Base-by-base conservation (phyloP, 2,888 invertebrate genomes). In the Baccha elongata region DNA sequence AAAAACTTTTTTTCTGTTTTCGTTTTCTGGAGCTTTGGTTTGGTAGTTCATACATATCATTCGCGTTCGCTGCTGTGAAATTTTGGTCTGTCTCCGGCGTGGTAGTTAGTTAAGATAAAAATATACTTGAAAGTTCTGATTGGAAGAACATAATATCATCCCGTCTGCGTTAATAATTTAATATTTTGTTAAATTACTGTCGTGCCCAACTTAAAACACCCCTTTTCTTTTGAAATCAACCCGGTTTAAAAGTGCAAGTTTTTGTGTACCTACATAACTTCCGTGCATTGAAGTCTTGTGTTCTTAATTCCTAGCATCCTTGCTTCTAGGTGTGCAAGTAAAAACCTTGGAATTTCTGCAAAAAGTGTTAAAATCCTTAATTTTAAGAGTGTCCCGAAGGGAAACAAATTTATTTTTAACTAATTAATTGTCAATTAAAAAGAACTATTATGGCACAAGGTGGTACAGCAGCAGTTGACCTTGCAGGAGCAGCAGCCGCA, bases 331-430 rank as follows among this genome's bases (percentile, higher is more conserved):
- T 46, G 42, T 44, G 46, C 42, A 19, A 29, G 65, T 67, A 68
- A 26, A 81, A 81, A 76, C 76, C 81, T 81, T 81, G 81, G 76
- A 81, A 71, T 81, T 48, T 67, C 32, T 65, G 50, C 52, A 60
- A 74, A 58, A 44, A 73, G 64, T 74, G 79, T 74, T 69, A 80
- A 69, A 37, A 71, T 44, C 40, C 23, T 23, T 1, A 13, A 42
- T 26, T 17, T 79, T 75, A 48, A n/a, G 69, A 52, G 69, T 44
- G 60, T 29, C 23, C 64, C 42, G 13, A 67, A 23, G n/a, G 13
- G 40, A 11, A 19, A 60, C 15, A 40, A 21, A n/a, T 19, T 17
- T 48, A n/a, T 37, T 29, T 23, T 60, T 29, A 40, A 21, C 60
- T 60, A 69, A 80, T 74, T 81, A 69, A 44, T 72, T 35, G 26